Evolutionary conservation across 1,140 invertebrate genomes (phyloP), one percentile per base, ranked within the genome.

Genomic region (Euborellia annulipes): DNA sequence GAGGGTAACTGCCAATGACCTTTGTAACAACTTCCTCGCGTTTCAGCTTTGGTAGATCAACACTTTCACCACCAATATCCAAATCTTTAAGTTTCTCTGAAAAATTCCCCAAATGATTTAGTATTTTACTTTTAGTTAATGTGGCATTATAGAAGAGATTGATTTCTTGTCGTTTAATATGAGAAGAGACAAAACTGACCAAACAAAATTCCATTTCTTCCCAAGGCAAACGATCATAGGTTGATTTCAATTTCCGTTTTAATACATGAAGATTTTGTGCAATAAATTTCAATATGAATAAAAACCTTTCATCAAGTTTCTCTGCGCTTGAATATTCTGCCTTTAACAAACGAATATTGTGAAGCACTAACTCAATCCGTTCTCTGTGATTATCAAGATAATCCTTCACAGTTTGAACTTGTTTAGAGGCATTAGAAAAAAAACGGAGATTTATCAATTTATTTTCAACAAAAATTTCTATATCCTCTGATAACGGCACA

Each of bases 191-290:
- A 51, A 47, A 53, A 46, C 40, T 41, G 39, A 47, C 18, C 17
- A 52, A 45, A 43, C 49, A 52, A 50, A 52, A 52, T 27, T 52
- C 51, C 18, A 52, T 48, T 48, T 52, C 51, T 46, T 52, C 52
- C 52, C 52, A 53, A 45, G 51, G 51, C 14, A 52, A 17, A 9
- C 2, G 30, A 48, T 48, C 22, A 36, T 52, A 52, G 14, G 49
- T 48, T 30, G 49, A 46, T 39, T 38, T 52, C 18, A 50, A 38
- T 20, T 38, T 36, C 13, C 46, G 49, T 34, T 52, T 52, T 36
- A 52, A 45, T 27, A 48, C 19, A 19, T 50, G 44, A 38, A 52
- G 42, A 46, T 52, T 47, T 47, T 50, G 45, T 20, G 43, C 37
- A 37, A 21, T 23, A 13, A 2, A 40, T 46, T 36, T 45, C 14